These are phyloP conservation scores for Halcyon malimbica DNA, from an alignment of 2,113 vertebrate species.

Conservation along the genomic window DNA sequence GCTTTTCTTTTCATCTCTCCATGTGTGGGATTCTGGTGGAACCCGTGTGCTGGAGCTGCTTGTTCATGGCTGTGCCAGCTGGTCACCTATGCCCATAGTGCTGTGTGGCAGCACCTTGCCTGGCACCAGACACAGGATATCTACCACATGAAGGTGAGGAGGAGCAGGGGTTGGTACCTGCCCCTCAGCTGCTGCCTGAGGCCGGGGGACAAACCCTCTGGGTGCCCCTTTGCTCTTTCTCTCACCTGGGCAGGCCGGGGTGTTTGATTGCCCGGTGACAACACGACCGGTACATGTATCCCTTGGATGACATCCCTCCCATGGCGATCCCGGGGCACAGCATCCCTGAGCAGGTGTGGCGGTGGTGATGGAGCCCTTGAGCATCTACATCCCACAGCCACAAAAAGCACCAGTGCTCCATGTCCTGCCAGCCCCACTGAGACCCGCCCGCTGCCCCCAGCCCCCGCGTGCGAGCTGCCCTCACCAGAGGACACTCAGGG, in stretches of 20 bases:
- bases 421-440: neutral
- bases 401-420: neutral
- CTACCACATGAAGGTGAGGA: fast-evolving
- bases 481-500: fast-evolving
- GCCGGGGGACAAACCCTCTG: neutral
- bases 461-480: neutral
- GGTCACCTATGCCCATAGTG: neutral
- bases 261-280: fast-evolving
- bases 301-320: neutral
- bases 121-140: too few species aligned
- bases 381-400: fast-evolving
- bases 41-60: neutral
- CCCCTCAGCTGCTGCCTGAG: neutral
- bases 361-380: fast-evolving
- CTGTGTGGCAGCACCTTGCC: neutral
- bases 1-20: neutral
- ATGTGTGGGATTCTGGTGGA: fast-evolving
- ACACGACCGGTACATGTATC: fast-evolving
- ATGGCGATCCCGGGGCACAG: neutral
- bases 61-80: neutral
- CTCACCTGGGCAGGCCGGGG: neutral
- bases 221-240: neutral
- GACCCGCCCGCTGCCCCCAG: neutral
- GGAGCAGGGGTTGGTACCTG: neutral
- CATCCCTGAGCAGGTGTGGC: fast-evolving